Evolutionary conservation across 2,797 vertebrate genomes (phyloP).

Genomic region (Scomberomorus guttatus): DNA sequence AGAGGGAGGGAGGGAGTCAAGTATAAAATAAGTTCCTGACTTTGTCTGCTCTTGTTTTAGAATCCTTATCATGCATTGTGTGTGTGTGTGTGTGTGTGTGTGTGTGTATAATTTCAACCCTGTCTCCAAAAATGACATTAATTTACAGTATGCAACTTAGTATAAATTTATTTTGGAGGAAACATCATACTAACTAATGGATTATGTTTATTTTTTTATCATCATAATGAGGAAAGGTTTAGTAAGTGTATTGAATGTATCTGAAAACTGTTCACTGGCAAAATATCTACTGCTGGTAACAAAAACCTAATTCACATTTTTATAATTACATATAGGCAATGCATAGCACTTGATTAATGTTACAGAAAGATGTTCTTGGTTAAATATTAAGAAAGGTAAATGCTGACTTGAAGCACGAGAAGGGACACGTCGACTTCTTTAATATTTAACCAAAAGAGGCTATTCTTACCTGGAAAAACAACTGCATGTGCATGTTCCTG

Average conservation of each 20-base stretch:
- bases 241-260: background rate
- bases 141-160: background rate
- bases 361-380: background rate
- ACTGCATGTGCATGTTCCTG: background rate
- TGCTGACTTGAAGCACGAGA: background rate
- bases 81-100: too few relatives aligned
- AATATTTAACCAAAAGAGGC: background rate
- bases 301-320: background rate
- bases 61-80: background rate
- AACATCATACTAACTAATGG: background rate
- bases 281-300: too few relatives aligned
- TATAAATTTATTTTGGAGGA: background rate
- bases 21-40: slow-evolving; percentile 33
- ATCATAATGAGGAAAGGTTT: background rate
- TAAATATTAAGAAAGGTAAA: background rate
- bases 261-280: background rate
- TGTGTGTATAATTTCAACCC: background rate
- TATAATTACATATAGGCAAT: background rate
- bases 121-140: background rate
- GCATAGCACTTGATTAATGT: background rate
- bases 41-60: slow-evolving; percentile 30
- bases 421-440: background rate
- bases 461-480: background rate
- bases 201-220: background rate
- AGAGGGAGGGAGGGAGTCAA: slow-evolving; percentile 14